Percentiles rank a stretch among this genome's conserved stretches.
These are phyloP conservation scores for Sepiola atlantica DNA, from an alignment of 2,888 invertebrate genomes.

Conservation along the genomic window DNA sequence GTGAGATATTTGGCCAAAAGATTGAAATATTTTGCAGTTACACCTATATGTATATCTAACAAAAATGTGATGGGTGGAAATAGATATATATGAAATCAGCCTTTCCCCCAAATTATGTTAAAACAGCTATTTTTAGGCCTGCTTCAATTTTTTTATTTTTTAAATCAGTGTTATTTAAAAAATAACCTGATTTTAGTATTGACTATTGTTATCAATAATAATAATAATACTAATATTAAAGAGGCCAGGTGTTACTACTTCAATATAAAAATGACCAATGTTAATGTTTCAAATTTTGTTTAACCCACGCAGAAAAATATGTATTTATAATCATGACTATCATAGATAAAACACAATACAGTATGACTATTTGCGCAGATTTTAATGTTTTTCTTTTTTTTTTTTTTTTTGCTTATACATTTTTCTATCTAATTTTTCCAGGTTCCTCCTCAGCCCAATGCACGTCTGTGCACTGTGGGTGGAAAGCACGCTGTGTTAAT, in stretches of 20 bases:
- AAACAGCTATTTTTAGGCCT: neutral
- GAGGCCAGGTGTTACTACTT: too few relatives aligned
- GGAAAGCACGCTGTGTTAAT: slow-evolving; percentile 14
- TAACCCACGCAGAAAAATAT: too few relatives aligned
- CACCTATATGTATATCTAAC: too few relatives aligned
- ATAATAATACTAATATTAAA: too few relatives aligned
- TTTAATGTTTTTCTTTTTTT: neutral
- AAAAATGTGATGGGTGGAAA: too few relatives aligned
- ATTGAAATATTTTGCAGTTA: too few relatives aligned
- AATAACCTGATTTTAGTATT: neutral
- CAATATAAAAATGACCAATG: too few relatives aligned
- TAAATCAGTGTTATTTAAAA: neutral
- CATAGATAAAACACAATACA: neutral
- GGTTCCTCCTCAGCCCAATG: neutral
- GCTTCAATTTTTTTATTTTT: neutral
- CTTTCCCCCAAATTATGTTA: neutral
- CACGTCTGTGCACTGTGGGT: neutral
- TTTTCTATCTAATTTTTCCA: neutral
- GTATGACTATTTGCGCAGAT: neutral
- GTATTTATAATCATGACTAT: too few relatives aligned
- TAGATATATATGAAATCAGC: too few relatives aligned
- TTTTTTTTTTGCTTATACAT: neutral
- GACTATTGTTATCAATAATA: neutral
- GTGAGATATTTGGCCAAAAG: too few relatives aligned
- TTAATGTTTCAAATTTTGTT: too few relatives aligned